A percentile compares a stretch with the other conserved stretches of the same genome.
phyloP scores from a whole-genome alignment of 2,888 invertebrate species.

The Terebella lapidaria region DNA sequence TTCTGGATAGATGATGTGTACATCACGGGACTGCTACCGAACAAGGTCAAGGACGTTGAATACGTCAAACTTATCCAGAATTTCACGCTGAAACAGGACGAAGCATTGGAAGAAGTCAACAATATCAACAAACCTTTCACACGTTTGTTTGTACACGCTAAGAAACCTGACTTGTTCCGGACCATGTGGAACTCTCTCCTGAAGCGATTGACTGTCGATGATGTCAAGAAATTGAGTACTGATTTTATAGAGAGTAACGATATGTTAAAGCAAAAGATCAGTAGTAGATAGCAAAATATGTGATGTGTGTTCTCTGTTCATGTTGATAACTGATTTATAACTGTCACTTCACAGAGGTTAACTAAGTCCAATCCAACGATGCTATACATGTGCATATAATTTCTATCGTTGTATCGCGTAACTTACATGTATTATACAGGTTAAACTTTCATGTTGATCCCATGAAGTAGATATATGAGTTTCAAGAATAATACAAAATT shows the following conservation, averaged over 20 bases:
- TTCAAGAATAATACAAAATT: too few species aligned
- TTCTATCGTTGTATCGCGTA: too few species aligned
- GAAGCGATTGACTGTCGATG: background rate
- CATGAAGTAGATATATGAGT: too few species aligned
- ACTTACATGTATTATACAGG: too few species aligned
- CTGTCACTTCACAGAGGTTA: too few species aligned
- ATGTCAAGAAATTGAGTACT: background rate
- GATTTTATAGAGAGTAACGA: background rate
- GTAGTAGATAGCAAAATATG: too few species aligned
- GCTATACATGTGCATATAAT: too few species aligned
- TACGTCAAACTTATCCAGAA: constrained; percentile 67
- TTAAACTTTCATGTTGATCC: too few species aligned
- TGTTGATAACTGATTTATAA: too few species aligned
- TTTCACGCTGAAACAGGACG: constrained; percentile 68
- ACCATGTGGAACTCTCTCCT: background rate
- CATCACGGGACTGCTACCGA: constrained; percentile 35
- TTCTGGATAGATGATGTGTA: constrained; percentile 47
- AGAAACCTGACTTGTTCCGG: background rate
- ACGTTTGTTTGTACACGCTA: background rate
- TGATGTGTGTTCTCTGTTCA: too few species aligned
- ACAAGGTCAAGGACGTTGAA: constrained; percentile 28
- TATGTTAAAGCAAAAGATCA: too few species aligned
- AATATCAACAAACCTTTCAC: constrained; percentile 1
- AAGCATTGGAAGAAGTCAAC: constrained; percentile 16
- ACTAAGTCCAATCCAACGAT: too few species aligned